These are phyloP conservation scores for Branchipolynoe longqiensis DNA, from an alignment of 2,888 invertebrate genomes.

Conservation along the genomic window DNA sequence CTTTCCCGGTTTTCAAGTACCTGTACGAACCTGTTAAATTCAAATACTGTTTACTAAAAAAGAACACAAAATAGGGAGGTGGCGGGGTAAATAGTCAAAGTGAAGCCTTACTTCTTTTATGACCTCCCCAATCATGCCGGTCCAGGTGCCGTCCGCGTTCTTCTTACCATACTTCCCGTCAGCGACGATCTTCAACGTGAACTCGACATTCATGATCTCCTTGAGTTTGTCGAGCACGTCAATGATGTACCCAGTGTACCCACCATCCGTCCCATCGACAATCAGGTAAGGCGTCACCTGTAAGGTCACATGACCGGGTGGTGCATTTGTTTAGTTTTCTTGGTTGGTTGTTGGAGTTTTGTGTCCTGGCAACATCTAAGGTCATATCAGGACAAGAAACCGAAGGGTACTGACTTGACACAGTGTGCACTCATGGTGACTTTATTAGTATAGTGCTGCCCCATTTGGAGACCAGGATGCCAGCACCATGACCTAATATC, in stretches of 20 bases:
- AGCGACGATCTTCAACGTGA: not conserved
- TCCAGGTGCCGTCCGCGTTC: conserved; percentile 10
- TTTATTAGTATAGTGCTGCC: too few species aligned
- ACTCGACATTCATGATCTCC: conserved; percentile 22
- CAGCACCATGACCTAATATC: too few species aligned
- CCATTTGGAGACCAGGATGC: too few species aligned
- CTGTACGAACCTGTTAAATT: too few species aligned
- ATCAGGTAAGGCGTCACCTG: conserved; percentile 23
- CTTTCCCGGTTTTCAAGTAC: too few species aligned
- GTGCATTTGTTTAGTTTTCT: not conserved
- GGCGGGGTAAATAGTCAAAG: not conserved
- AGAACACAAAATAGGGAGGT: not conserved
- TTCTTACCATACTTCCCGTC: conserved; percentile 37
- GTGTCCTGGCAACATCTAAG: too few species aligned
- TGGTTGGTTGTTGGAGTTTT: too few species aligned
- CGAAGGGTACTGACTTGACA: too few species aligned
- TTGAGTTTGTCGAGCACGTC: conserved; percentile 22
- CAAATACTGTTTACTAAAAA: not conserved
- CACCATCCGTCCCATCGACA: not conserved
- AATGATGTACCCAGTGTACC: conserved; percentile 14
- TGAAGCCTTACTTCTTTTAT: conserved; percentile 34
- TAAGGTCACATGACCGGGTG: not conserved
- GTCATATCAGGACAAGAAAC: too few species aligned
- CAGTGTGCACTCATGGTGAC: too few species aligned
- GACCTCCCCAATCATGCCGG: conserved; percentile 52